Evolutionary conservation across 2,888 invertebrate genomes (phyloP).

Genomic region (Erebia aethiops): DNA sequence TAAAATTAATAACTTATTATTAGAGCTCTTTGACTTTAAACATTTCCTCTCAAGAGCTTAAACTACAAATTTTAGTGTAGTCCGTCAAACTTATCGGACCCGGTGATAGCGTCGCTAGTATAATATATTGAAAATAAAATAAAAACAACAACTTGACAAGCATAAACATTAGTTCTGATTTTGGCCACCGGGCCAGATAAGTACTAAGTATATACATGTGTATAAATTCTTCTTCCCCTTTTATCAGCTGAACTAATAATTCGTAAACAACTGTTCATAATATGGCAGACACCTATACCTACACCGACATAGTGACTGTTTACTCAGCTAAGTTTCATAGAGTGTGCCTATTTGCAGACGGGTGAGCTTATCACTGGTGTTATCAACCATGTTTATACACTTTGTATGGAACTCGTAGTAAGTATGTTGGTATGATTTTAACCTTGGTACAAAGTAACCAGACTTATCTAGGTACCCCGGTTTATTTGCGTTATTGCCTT

Average conservation of each 20-base stretch:
- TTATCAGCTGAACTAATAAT: slow-evolving; percentile 16
- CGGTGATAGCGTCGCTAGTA: no score
- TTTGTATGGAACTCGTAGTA: slow-evolving; percentile 11
- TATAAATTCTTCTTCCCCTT: neutral
- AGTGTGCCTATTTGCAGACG: slow-evolving; percentile 45
- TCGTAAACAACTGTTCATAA: slow-evolving; percentile 8
- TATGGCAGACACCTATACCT: neutral
- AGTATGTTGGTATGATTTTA: slow-evolving; percentile 5
- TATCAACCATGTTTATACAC: slow-evolving; percentile 36
- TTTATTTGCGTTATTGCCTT: neutral
- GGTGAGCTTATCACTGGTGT: slow-evolving; percentile 41
- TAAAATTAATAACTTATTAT: no score
- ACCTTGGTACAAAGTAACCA: slow-evolving; percentile 24
- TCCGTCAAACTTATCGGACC: no score
- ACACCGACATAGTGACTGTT: slow-evolving; percentile 3
- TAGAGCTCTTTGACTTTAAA: no score
- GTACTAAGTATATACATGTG: no score
- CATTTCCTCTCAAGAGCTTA: no score
- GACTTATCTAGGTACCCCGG: slow-evolving; percentile 18
- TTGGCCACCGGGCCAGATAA: no score
- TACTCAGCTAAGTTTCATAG: slow-evolving; percentile 37
- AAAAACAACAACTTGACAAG: no score
- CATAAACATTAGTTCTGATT: no score
- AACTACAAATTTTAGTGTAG: no score
- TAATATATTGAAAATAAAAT: no score